These are phyloP conservation scores for Zaprionus inermis DNA, from an alignment of 1,140 invertebrate species.

Conservation along the genomic window DNA sequence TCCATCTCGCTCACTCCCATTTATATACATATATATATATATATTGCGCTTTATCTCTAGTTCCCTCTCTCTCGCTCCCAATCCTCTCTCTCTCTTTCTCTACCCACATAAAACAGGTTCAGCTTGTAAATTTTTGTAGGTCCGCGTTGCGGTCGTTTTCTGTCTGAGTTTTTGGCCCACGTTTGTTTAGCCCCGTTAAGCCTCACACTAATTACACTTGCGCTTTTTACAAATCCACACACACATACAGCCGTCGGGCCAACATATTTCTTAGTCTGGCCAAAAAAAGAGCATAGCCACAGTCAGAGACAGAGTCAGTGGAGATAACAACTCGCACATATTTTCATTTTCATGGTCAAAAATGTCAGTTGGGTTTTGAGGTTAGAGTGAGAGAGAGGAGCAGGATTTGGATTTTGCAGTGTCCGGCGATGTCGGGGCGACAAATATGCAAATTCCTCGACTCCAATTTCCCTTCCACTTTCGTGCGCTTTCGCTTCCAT, in stretches of 20 bases:
- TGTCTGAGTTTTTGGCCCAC: constrained; percentile 49
- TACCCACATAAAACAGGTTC: constrained; percentile 47
- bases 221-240: constrained; percentile 75
- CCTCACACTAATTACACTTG: constrained; percentile 80
- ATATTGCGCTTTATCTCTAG: background rate
- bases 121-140: constrained; percentile 14
- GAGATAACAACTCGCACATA: constrained; percentile 59
- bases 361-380: constrained; percentile 46
- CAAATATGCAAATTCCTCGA: constrained; percentile 69
- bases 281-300: constrained; percentile 17
- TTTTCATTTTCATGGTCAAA: constrained; percentile 79
- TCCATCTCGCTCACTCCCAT: background rate
- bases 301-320: background rate
- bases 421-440: constrained; percentile 14
- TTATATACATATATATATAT: background rate
- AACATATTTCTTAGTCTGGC: constrained; percentile 72
- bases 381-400: no score
- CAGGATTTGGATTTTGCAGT: background rate
- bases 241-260: constrained; percentile 32
- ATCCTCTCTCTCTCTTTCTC: constrained; percentile 3
- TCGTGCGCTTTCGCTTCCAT: background rate
- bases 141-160: constrained; percentile 15
- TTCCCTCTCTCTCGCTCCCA: background rate
- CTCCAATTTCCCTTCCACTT: constrained; percentile 41
- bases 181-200: constrained; percentile 76